phyloP scores from a whole-genome alignment of 2,888 invertebrate species.

The Dryobotodes eremita region DNA sequence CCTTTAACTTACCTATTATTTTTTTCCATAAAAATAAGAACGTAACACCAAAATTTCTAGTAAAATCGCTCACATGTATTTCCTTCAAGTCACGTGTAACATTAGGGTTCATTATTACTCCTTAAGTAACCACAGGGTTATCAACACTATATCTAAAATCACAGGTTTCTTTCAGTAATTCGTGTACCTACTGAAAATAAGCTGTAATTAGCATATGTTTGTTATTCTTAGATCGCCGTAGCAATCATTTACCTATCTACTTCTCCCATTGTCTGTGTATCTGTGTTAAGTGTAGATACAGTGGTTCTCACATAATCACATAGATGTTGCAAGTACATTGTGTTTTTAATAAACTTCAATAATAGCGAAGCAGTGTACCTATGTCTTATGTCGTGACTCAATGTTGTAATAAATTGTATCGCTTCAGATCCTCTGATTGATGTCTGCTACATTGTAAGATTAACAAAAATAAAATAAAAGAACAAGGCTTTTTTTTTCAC shows the following conservation, averaged over 20 bases:
- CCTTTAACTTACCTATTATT: no score
- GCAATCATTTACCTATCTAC: conserved; percentile 26
- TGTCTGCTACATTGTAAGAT: conserved; percentile 54
- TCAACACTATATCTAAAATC: conserved; percentile 7
- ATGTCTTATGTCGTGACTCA: not conserved
- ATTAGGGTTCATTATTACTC: not conserved
- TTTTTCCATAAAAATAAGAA: no score
- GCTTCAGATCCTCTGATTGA: conserved; percentile 66
- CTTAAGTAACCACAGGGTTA: not conserved
- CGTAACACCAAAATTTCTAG: not conserved
- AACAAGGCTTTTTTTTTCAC: conserved; percentile 1
- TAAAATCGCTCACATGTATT: not conserved
- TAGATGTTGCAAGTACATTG: conserved; percentile 44
- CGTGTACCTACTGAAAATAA: conserved; percentile 9
- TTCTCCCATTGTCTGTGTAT: conserved; percentile 45
- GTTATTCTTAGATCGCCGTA: conserved; percentile 13
- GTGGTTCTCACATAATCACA: conserved; percentile 53
- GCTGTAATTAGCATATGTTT: conserved; percentile 27
- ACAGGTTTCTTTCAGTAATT: conserved; percentile 23
- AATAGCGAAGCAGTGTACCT: conserved; percentile 11
- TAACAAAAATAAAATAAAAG: conserved; percentile 40
- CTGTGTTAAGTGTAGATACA: conserved; percentile 30
- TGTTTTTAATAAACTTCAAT: conserved; percentile 51
- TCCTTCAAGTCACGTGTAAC: conserved; percentile 5
- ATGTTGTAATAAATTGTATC: conserved; percentile 62